These are phyloP conservation scores for Mechanitis mazaeus DNA, from an alignment of 2,888 invertebrate genomes.

Conservation along the genomic window DNA sequence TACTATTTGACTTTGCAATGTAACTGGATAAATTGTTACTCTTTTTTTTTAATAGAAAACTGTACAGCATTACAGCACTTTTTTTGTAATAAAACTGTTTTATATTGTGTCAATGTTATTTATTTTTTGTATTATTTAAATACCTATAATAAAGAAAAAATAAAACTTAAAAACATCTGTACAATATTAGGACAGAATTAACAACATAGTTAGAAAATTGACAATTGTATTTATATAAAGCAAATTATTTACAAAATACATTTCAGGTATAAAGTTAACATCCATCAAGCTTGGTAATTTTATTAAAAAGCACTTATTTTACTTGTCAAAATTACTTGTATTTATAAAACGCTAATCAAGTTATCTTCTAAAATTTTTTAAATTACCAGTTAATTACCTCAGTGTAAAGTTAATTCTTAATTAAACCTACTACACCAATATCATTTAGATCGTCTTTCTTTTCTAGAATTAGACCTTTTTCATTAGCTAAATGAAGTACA, in stretches of 20 bases:
- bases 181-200: constrained; percentile 26
- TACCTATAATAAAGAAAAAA: constrained; percentile 28
- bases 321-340: neutral
- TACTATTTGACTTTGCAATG: neutral
- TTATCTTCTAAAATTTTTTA: neutral
- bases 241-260: constrained; percentile 29
- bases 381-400: constrained; percentile 25
- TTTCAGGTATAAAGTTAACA: neutral
- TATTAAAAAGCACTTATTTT: neutral
- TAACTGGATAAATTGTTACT: constrained; percentile 4
- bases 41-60: constrained; percentile 42
- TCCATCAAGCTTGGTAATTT: neutral
- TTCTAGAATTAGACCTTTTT: constrained; percentile 79
- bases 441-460: constrained; percentile 72
- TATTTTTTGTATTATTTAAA: constrained; percentile 19
- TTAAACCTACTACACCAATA: constrained; percentile 65
- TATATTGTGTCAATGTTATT: constrained; percentile 3
- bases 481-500: constrained; percentile 89
- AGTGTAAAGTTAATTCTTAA: constrained; percentile 32
- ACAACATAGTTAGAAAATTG: constrained; percentile 11
- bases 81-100: constrained; percentile 22
- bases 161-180: constrained; percentile 30
- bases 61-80: constrained; percentile 30
- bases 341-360: neutral
- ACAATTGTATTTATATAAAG: constrained; percentile 11